Percentiles rank a stretch among this genome's conserved stretches.
Evolutionary conservation across 2,888 invertebrate species (phyloP).

Genomic region (Selenia dentaria): DNA sequence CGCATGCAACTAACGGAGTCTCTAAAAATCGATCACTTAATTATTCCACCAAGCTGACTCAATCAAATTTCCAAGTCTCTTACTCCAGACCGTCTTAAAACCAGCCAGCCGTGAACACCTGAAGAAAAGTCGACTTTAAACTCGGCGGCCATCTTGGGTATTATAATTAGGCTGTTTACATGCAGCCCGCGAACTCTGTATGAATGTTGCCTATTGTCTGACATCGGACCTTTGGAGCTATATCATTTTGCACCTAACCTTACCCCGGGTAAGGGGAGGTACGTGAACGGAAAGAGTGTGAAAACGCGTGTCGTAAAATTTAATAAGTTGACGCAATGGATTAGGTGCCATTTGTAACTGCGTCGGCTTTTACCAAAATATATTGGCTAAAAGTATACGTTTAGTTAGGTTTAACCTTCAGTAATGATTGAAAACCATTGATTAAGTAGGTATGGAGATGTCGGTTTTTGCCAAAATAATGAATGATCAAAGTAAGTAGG

Average conservation of each 20-base stretch:
- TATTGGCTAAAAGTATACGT: too few relatives aligned
- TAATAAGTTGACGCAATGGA: slow-evolving; percentile 46
- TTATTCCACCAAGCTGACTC: slow-evolving; percentile 17
- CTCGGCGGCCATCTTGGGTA: slow-evolving; percentile 66
- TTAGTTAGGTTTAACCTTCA: too few relatives aligned
- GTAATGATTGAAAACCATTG: too few relatives aligned
- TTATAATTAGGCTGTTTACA: slow-evolving; percentile 80
- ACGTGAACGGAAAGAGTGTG: slow-evolving; percentile 45
- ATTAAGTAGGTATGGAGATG: too few relatives aligned
- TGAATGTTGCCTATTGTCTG: slow-evolving; percentile 84
- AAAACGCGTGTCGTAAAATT: slow-evolving; percentile 68
- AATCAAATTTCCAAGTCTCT: slow-evolving; percentile 29
- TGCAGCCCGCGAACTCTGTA: slow-evolving; percentile 70
- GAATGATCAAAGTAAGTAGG: too few relatives aligned
- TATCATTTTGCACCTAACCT: slow-evolving; percentile 77
- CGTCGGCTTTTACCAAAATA: slow-evolving; percentile 1
- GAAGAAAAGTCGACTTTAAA: slow-evolving; percentile 27
- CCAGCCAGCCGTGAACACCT: slow-evolving; percentile 53
- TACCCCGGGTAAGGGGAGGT: slow-evolving; percentile 49
- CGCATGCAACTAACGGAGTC: too few relatives aligned
- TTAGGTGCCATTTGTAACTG: slow-evolving; percentile 30
- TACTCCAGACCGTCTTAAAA: slow-evolving; percentile 37
- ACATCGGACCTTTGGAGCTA: slow-evolving; percentile 81
- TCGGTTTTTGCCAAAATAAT: too few relatives aligned
- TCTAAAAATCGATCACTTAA: slow-evolving; percentile 12